Percentiles rank a stretch among this genome's conserved stretches.
phyloP scores from a whole-genome alignment of 2,888 invertebrate species.

The Hypselothyrea guttata region DNA sequence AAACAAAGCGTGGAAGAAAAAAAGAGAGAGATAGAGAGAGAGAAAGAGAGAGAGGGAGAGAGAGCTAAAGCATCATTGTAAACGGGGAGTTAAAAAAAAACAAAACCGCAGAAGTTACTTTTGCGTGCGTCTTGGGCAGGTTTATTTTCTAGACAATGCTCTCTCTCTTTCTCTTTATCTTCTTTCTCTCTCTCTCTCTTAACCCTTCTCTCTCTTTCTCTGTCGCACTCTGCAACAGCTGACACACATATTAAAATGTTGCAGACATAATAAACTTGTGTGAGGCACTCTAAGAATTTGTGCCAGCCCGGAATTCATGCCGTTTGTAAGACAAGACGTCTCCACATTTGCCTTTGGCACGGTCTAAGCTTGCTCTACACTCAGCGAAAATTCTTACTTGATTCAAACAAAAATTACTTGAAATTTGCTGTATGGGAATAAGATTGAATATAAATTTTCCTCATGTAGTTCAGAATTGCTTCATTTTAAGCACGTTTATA shows the following conservation, averaged over 20 bases:
- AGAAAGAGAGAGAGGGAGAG: background rate
- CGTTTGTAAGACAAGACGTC: conserved; percentile 62
- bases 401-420: too few species aligned
- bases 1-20: background rate
- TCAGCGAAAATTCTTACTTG: too few species aligned
- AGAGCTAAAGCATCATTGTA: conserved; percentile 6
- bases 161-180: background rate
- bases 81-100: conserved; percentile 40
- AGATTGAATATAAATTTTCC: too few species aligned
- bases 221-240: conserved; percentile 21
- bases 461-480: too few species aligned
- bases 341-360: conserved; percentile 20
- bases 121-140: conserved; percentile 31
- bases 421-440: too few species aligned
- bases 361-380: too few species aligned
- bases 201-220: background rate
- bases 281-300: conserved; percentile 50
- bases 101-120: conserved; percentile 58
- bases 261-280: conserved; percentile 66
- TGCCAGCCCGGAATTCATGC: conserved; percentile 60
- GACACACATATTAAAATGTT: conserved; percentile 77
- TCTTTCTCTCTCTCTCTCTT: background rate
- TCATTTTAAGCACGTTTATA: too few species aligned
- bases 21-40: background rate
- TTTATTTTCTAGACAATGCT: conserved; percentile 61